A percentile compares a stretch with the other conserved stretches of the same genome.
Evolutionary conservation across 2,797 vertebrate species (phyloP).

Genomic region (Cuniculus paca): DNA sequence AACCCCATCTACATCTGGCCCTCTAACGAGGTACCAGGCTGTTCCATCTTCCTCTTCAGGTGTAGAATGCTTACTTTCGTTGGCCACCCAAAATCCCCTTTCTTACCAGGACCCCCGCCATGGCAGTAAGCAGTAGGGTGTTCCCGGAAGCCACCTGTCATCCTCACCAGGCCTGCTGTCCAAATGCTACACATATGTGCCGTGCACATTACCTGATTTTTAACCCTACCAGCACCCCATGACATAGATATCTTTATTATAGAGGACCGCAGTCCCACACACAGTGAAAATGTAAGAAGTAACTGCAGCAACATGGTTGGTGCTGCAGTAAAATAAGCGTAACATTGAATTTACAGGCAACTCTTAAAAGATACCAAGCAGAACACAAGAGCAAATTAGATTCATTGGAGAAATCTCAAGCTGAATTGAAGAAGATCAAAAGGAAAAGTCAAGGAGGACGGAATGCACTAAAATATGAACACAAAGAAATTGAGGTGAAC

Average conservation of each 20-base stretch:
- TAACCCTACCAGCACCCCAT: neutral
- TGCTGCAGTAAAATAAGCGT: neutral
- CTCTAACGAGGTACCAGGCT: neutral
- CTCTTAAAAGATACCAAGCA: slow-evolving; percentile 96
- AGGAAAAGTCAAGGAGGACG: slow-evolving; percentile 96
- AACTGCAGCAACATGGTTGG: accelerated
- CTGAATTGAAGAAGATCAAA: slow-evolving; percentile 96
- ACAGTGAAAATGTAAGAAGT: neutral
- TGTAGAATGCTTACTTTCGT: neutral
- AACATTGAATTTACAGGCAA: slow-evolving; percentile 92
- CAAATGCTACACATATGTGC: neutral
- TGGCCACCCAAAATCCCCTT: neutral
- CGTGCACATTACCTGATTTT: neutral
- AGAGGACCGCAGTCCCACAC: accelerated
- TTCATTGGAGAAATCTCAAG: slow-evolving; percentile 95
- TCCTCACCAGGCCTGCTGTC: neutral
- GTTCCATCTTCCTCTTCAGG: neutral
- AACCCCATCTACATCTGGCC: neutral
- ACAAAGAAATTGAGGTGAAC: slow-evolving; percentile 95
- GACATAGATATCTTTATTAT: neutral
- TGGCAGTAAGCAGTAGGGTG: accelerated
- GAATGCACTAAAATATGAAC: slow-evolving; percentile 94
- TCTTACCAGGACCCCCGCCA: neutral
- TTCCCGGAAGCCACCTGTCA: neutral
- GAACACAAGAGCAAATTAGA: slow-evolving; percentile 96